Percentiles rank a stretch among this genome's conserved stretches.
Evolutionary conservation across 2,113 vertebrate species (phyloP).

Genomic region (Nothoprocta perdicaria): DNA sequence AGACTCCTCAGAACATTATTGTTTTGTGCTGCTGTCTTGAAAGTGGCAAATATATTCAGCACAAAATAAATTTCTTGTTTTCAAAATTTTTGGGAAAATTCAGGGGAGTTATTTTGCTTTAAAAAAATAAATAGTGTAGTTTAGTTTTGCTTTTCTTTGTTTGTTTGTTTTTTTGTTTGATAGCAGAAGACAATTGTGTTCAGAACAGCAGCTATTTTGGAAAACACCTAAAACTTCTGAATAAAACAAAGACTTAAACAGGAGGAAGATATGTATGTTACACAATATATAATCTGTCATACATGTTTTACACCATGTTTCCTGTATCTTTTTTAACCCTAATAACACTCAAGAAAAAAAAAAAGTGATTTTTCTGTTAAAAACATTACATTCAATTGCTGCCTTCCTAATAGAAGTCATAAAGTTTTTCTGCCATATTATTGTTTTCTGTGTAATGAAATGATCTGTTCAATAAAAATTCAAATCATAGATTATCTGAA

Average conservation of each 20-base stretch:
- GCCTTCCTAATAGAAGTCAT: not conserved
- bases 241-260: not conserved
- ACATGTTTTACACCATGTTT: not conserved
- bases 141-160: not conserved
- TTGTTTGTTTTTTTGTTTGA: not conserved
- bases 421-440: not conserved
- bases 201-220: not conserved
- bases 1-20: not conserved
- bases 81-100: not conserved
- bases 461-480: not conserved
- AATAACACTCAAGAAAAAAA: not conserved
- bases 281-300: not conserved
- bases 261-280: not conserved
- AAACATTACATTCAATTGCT: not conserved
- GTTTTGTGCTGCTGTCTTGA: not conserved
- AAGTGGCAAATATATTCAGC: not conserved
- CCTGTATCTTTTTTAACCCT: not conserved
- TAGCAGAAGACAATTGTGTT: not conserved
- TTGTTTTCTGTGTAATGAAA: not conserved
- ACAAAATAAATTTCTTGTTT: not conserved
- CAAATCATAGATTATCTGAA: not conserved
- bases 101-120: not conserved
- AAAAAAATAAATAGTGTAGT: not conserved
- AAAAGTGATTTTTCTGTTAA: not conserved
- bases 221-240: not conserved